Base-by-base conservation (phyloP, 2,113 vertebrate species). In the Indicator indicator region DNA sequence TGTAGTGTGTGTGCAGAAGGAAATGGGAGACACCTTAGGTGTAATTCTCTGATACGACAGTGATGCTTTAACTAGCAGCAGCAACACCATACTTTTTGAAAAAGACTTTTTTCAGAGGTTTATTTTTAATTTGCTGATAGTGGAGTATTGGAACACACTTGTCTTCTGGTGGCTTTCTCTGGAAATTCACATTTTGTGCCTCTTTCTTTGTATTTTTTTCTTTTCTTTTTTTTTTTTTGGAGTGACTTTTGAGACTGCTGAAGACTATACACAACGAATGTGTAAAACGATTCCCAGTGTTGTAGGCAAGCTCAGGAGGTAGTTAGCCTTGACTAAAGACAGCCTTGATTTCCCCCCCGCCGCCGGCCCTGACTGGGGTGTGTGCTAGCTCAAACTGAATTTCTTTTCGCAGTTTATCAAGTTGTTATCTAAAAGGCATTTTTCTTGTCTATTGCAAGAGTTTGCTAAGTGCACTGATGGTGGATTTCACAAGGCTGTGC, bases 41-140 rank as follows among this genome's bases (percentile, higher is more conserved):
- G 13, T 44, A 2, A 15, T 24, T 12, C 52, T 62, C 12, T 11
- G 5, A 2, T 4, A 2, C 1, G 5, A 9, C 27, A 80, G 46
- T 0, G 1, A 9, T 36, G 33, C 9, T 36, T 42, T 3, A 16
- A 4, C 23, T 48, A 54, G 44, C 64, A 64, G 77, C 36, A 90
- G 7, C 65, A 55, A 0, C 20, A 54, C 2, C 12, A 13, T 12
- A 62, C 26, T 56, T 33, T 26, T 27, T 40, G 20, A 26, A 40
- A 9, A 63, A 17, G 4, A 16, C 21, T 28, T 59, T 42, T 69
- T 9, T 65, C 81, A 70, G 56, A 73, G 36, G 5, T 73, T 14
- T 28, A 14, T 54, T 44, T 21, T 62, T n/a, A 42, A 6, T 83
- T 58, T 67, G 19, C 19, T 76, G 9, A 24, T 44, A 48, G 11